Percentiles rank a stretch among this genome's conserved stretches.
phyloP scores from a whole-genome alignment of 2,113 vertebrate genomes.

The Xenopus tropicalis region DNA sequence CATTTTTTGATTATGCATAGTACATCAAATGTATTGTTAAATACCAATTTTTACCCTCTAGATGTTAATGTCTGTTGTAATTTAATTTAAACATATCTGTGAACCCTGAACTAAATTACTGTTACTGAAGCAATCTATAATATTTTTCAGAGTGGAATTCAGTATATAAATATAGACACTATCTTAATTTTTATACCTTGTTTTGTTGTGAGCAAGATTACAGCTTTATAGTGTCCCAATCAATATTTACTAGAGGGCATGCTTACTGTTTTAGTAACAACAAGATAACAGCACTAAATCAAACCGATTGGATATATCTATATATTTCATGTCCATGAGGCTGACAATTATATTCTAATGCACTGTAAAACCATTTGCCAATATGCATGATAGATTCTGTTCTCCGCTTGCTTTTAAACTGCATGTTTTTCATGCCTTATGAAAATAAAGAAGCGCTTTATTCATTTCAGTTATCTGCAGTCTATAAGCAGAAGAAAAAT shows the following conservation, averaged over 20 bases:
- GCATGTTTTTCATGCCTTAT: background rate
- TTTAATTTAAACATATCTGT: too few relatives aligned
- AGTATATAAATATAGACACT: background rate
- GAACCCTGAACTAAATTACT: too few relatives aligned
- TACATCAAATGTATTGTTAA: too few relatives aligned
- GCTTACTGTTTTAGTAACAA: constrained; percentile 15
- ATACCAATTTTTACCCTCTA: too few relatives aligned
- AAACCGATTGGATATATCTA: background rate
- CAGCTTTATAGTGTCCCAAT: constrained; percentile 11
- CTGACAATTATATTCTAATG: background rate
- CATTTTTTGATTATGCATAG: too few relatives aligned
- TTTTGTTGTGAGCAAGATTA: constrained; percentile 7
- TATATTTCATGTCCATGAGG: background rate
- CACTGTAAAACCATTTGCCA: background rate
- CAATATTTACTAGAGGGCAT: constrained; percentile 21
- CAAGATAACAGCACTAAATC: background rate
- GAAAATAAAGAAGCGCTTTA: background rate
- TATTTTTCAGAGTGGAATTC: background rate
- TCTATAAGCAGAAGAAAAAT: background rate
- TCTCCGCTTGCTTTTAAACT: background rate
- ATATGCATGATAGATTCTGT: background rate
- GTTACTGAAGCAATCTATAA: too few relatives aligned
- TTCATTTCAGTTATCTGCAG: too few relatives aligned
- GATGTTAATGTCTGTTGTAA: too few relatives aligned
- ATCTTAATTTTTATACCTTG: constrained; percentile 1